Evolutionary conservation across 2,888 invertebrate genomes (phyloP).

Genomic region (Hemaris fuciformis): DNA sequence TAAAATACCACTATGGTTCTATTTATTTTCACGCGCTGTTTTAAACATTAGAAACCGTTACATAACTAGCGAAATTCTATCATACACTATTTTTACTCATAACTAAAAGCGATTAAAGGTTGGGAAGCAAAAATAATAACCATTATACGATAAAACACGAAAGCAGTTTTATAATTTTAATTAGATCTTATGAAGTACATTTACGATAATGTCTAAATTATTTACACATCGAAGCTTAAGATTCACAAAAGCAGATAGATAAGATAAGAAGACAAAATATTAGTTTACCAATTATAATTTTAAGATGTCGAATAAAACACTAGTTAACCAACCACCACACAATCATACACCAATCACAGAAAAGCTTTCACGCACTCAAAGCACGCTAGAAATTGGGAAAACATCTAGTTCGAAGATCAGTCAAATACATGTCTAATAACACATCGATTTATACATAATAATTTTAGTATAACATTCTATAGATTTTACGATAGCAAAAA

Average conservation of each 20-base stretch:
- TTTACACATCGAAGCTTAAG: constrained; percentile 59
- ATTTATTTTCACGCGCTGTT: background rate
- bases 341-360: background rate
- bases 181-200: constrained; percentile 27
- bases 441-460: background rate
- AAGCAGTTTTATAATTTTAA: constrained; percentile 23
- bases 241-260: constrained; percentile 50
- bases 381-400: constrained; percentile 41
- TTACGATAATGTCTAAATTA: constrained; percentile 49
- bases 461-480: background rate
- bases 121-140: background rate
- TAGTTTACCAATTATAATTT: background rate
- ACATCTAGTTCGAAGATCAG: constrained; percentile 61
- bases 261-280: constrained; percentile 15
- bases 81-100: background rate
- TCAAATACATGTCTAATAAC: constrained; percentile 30
- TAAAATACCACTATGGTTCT: background rate
- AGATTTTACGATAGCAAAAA: background rate
- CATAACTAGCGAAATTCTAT: background rate
- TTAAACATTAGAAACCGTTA: background rate
- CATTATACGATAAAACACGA: background rate
- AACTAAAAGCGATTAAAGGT: background rate
- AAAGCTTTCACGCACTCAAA: constrained; percentile 28
- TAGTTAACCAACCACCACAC: too few relatives aligned
- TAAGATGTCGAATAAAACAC: background rate